Evolutionary conservation across 2,888 invertebrate genomes (phyloP).

Genomic region (Xylophagus ater): DNA sequence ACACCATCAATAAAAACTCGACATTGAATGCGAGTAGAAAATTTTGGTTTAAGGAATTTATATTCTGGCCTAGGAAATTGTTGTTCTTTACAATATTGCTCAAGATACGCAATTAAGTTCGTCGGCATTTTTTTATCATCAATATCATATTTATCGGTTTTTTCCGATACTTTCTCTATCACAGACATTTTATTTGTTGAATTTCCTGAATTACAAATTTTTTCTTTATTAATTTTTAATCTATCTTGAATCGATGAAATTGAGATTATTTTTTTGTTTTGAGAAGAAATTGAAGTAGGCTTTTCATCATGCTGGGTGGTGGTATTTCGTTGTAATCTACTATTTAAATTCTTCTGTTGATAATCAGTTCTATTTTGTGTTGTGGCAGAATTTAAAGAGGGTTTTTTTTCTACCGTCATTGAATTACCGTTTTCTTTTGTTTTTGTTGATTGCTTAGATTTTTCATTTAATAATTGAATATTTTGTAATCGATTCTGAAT

Average conservation of each 20-base stretch:
- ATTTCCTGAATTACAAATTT: not conserved
- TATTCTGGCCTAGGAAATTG: slow-evolving; percentile 26
- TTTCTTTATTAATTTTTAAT: slow-evolving; percentile 19
- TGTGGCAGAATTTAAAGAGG: too few relatives aligned
- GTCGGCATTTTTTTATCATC: slow-evolving; percentile 7
- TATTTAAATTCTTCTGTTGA: slow-evolving; percentile 10
- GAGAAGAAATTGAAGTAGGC: not conserved
- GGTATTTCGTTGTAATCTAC: slow-evolving; percentile 7
- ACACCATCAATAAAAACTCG: slow-evolving; percentile 27
- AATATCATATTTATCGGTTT: not conserved
- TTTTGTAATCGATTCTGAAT: too few relatives aligned
- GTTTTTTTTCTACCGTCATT: too few relatives aligned
- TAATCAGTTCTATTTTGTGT: too few relatives aligned
- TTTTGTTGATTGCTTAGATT: too few relatives aligned
- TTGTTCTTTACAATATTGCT: slow-evolving; percentile 27
- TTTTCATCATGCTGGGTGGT: not conserved
- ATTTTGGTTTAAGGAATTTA: slow-evolving; percentile 23
- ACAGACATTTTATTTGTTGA: slow-evolving; percentile 9
- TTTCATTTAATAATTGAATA: too few relatives aligned
- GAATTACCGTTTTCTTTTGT: too few relatives aligned
- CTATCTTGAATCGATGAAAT: slow-evolving; percentile 22
- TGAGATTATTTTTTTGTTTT: too few relatives aligned
- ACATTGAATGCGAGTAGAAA: slow-evolving; percentile 24
- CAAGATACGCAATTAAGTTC: slow-evolving; percentile 26
- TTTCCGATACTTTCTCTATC: slow-evolving; percentile 3